Evolutionary conservation across 2,113 vertebrate genomes (phyloP), one percentile per base, ranked within the genome.

Genomic region (Pontoporia blainvillei): DNA sequence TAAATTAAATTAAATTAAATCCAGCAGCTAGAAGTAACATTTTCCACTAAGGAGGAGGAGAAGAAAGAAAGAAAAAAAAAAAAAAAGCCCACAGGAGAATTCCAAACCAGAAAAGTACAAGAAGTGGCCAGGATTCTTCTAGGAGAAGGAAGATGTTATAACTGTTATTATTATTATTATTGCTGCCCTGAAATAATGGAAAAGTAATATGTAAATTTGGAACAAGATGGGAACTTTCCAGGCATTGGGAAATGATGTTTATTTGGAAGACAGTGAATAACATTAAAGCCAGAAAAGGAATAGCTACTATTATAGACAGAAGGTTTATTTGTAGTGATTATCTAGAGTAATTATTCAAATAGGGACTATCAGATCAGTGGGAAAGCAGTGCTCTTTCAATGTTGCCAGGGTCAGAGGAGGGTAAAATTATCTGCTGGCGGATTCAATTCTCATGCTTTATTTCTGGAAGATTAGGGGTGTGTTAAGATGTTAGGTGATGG

Each of bases 1-100:
- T 98, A 96, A 98, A 98, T 98, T 97, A 97, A 96, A 92, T 93
- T 97, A 98, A 98, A 98, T 98, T 97, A 98, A 98, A 97, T 92
- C 97, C 98, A 98, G 98, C 96, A 96, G 97, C 93, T 97, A 98
- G 86, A 96, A 98, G 96, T 98, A 97, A 98, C 95, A 97, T 98
- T 98, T 98, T 98, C 98, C 98, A 98, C 96, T 96, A 81, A 98
- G 92, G 81, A 98, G 93, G 86, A 97, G 92, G 85, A 97, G 71
- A 76, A 96, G 66, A 46, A 96, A 21, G 54, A 66, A 61, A 66
- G 2, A 23, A 90, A 86, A 94, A 95, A 95, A 91, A 96, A 95
- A 95, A 95, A 91, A 96, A 95, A 94, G 57, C 90, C 96, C 95
- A 93, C 57, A 84, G 90, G 97, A 95, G 96, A 96, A 96, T 96